Conservation (phyloP, 2,113 vertebrate species). For the Desmodus rotundus region DNA sequence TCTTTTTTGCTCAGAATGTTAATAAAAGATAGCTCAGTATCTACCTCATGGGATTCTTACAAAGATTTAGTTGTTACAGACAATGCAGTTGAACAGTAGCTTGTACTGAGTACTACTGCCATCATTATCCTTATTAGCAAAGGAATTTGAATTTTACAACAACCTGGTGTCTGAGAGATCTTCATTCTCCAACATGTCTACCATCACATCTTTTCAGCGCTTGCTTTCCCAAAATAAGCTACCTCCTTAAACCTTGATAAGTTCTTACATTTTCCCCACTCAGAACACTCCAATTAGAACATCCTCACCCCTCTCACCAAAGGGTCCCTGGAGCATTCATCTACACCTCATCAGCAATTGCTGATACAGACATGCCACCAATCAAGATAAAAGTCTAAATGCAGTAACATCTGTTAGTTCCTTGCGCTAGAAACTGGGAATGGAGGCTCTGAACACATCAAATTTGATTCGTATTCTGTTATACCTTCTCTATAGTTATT, state of each 20-base stretch:
- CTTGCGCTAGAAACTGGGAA: constrained; percentile 57
- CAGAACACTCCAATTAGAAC: constrained; percentile 49
- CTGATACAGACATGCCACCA: constrained; percentile 68
- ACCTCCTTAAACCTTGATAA: constrained; percentile 24
- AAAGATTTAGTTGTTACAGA: not conserved
- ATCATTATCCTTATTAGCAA: not conserved
- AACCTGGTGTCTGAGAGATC: not conserved
- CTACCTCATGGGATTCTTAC: not conserved
- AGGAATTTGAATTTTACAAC: not conserved
- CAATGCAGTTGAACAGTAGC: not conserved
- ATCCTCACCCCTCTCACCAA: constrained; percentile 25
- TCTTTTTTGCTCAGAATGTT: not conserved
- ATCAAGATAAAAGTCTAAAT: constrained; percentile 67
- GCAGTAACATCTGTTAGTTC: constrained; percentile 71
- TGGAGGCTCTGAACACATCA: constrained; percentile 44
- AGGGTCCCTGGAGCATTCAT: constrained; percentile 34
- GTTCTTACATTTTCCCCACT: constrained; percentile 56
- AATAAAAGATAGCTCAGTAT: not conserved
- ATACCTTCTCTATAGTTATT: constrained; percentile 49
- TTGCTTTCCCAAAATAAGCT: not conserved
- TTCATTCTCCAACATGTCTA: not conserved
- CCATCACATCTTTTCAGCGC: not conserved
- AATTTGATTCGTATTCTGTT: constrained; percentile 67
- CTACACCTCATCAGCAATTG: constrained; percentile 69
- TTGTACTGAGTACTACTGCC: not conserved